Conservation (phyloP, 2,113 vertebrate genomes). For the Psophia crepitans region DNA sequence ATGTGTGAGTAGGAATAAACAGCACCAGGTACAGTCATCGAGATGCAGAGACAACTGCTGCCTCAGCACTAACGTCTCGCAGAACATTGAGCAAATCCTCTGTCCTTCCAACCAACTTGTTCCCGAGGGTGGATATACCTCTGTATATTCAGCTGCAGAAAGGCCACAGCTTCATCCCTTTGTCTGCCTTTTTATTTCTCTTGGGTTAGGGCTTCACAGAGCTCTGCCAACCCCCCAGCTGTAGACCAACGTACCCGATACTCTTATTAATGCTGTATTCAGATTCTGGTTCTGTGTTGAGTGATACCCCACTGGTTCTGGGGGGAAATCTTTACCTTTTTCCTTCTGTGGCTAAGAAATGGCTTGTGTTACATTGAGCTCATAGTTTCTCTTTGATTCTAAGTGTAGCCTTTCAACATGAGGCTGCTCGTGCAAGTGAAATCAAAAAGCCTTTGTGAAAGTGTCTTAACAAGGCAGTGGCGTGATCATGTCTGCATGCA, state of each 20-base stretch:
- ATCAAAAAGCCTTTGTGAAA: constrained; percentile 32
- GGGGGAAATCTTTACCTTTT: background rate
- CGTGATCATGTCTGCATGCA: background rate
- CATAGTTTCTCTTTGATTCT: background rate
- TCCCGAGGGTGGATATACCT: background rate
- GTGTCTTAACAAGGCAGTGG: background rate
- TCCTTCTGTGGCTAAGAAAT: constrained; percentile 9
- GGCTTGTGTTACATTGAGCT: background rate
- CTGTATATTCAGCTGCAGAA: background rate
- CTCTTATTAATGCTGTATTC: background rate
- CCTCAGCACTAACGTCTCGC: background rate
- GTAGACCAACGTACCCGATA: background rate
- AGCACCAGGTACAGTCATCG: background rate
- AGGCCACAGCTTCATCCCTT: background rate
- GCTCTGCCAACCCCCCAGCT: background rate
- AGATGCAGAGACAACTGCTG: background rate
- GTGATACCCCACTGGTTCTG: background rate
- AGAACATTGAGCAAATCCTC: background rate
- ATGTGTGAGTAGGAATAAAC: background rate
- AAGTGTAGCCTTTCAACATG: background rate
- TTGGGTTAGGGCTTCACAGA: background rate
- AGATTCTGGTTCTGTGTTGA: background rate
- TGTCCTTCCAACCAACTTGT: background rate
- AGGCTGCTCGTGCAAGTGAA: constrained; percentile 3
- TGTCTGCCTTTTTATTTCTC: constrained; percentile 2